These are phyloP conservation scores for Dorcus hopei DNA, from an alignment of 2,888 invertebrate genomes.

Conservation along the genomic window DNA sequence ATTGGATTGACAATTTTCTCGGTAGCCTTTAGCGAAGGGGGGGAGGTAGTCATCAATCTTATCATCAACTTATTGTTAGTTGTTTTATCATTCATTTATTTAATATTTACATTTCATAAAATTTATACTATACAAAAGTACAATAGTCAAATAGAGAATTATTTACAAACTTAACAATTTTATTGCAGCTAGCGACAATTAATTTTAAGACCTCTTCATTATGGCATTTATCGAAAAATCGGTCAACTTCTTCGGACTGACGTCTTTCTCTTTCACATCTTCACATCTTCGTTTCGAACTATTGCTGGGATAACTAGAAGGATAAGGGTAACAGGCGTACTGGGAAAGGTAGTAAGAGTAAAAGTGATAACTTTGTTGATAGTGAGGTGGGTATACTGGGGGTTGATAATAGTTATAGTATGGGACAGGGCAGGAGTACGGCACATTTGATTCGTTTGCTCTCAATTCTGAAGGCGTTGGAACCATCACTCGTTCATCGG, in stretches of 20 bases:
- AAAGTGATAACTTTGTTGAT: not conserved
- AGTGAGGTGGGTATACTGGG: not conserved
- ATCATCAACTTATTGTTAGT: too few species aligned
- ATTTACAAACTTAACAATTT: too few species aligned
- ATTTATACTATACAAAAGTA: too few species aligned
- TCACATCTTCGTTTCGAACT: slow-evolving; percentile 7
- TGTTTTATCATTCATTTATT: too few species aligned
- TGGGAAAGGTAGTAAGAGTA: slow-evolving; percentile 1
- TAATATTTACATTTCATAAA: too few species aligned
- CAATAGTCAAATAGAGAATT: too few species aligned
- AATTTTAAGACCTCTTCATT: slow-evolving; percentile 28
- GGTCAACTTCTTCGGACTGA: slow-evolving; percentile 34
- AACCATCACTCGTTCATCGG: not conserved
- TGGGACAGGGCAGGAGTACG: not conserved
- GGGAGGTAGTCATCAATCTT: too few species aligned
- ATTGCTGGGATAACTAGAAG: not conserved
- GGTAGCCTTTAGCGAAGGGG: too few species aligned
- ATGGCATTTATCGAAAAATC: slow-evolving; percentile 44
- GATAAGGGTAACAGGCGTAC: slow-evolving; percentile 1
- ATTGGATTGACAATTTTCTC: too few species aligned
- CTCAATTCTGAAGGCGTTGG: not conserved
- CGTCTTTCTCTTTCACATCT: not conserved
- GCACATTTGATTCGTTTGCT: not conserved
- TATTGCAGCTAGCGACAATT: too few species aligned
- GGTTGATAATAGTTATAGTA: not conserved